Percentiles rank a stretch among this genome's conserved stretches.
Evolutionary conservation across 2,888 invertebrate species (phyloP).

Genomic region (Cataglyphis livida): DNA sequence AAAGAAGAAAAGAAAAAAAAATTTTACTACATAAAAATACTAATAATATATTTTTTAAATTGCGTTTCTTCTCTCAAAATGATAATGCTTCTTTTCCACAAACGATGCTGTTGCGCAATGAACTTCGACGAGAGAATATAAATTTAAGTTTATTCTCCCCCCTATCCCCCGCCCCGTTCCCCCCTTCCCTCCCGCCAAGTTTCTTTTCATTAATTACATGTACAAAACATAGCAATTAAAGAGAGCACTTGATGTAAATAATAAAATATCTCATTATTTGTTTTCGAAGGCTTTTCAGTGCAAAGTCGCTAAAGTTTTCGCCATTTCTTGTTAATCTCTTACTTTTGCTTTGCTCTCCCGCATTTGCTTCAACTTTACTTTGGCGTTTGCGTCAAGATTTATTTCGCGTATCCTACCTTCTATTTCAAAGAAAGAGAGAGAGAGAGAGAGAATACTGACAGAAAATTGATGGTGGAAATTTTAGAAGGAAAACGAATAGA

Average conservation of each 20-base stretch:
- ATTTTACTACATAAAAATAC: not conserved
- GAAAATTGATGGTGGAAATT: constrained; percentile 33
- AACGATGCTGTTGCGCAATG: not conserved
- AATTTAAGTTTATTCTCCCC: not conserved
- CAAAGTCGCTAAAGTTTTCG: constrained; percentile 20
- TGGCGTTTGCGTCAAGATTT: constrained; percentile 32
- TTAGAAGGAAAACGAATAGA: constrained; percentile 17
- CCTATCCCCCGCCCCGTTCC: too few species aligned
- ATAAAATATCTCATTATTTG: constrained; percentile 23
- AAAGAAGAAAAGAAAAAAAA: not conserved
- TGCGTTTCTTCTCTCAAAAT: not conserved
- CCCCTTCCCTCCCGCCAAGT: not conserved
- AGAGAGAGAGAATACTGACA: not conserved
- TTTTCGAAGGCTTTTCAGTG: constrained; percentile 18
- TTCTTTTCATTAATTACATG: constrained; percentile 23
- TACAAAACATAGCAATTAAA: constrained; percentile 27
- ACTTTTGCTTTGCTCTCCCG: constrained; percentile 10
- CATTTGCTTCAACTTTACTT: constrained; percentile 31
- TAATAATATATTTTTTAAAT: not conserved
- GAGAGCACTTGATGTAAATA: constrained; percentile 8
- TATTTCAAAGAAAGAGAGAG: not conserved
- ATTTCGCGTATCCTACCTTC: constrained; percentile 23
- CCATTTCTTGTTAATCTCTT: constrained; percentile 1
- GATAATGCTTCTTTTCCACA: not conserved
- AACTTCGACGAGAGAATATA: not conserved